These are phyloP conservation scores for Leucophenga maculata DNA, from an alignment of 2,888 invertebrate genomes.

Conservation along the genomic window DNA sequence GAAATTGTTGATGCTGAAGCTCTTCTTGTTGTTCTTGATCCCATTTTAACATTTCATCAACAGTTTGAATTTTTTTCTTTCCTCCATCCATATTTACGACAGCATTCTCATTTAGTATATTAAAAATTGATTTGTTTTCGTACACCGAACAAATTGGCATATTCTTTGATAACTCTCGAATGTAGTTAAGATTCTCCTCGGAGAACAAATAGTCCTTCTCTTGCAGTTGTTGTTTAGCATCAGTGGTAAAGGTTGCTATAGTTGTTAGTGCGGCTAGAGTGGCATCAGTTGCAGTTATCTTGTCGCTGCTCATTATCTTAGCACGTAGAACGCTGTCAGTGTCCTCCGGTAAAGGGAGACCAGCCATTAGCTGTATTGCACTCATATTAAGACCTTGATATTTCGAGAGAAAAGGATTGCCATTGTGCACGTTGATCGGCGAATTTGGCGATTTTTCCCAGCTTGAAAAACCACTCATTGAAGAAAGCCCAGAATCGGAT, in stretches of 20 bases:
- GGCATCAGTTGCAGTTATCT: slow-evolving; percentile 3
- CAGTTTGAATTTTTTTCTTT: slow-evolving; percentile 43
- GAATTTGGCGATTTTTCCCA: slow-evolving; percentile 89
- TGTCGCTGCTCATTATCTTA: slow-evolving; percentile 13
- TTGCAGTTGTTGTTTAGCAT: slow-evolving; percentile 19
- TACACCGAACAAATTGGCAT: slow-evolving; percentile 72
- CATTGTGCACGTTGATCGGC: slow-evolving; percentile 69
- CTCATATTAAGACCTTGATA: slow-evolving; percentile 42
- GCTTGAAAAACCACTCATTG: slow-evolving; percentile 90
- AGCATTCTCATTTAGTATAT: slow-evolving; percentile 51
- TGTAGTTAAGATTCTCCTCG: slow-evolving; percentile 71
- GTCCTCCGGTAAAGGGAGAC: slow-evolving; percentile 1
- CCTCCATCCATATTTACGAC: slow-evolving; percentile 26
- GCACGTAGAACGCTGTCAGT: slow-evolving; percentile 7
- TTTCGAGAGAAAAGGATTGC: slow-evolving; percentile 43
- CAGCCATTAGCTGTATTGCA: slow-evolving; percentile 41
- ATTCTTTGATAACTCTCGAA: slow-evolving; percentile 71
- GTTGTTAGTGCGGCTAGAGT: slow-evolving; percentile 9
- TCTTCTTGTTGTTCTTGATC: slow-evolving; percentile 51
- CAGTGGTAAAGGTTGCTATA: slow-evolving; percentile 30
- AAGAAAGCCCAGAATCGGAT: slow-evolving; percentile 89
- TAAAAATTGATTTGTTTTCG: slow-evolving; percentile 71
- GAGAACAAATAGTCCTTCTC: slow-evolving; percentile 62
- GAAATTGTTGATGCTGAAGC: slow-evolving; percentile 21
- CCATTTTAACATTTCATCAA: slow-evolving; percentile 65